These are phyloP conservation scores for Sorex fumeus DNA, from an alignment of 2,113 vertebrate genomes.

Conservation along the genomic window DNA sequence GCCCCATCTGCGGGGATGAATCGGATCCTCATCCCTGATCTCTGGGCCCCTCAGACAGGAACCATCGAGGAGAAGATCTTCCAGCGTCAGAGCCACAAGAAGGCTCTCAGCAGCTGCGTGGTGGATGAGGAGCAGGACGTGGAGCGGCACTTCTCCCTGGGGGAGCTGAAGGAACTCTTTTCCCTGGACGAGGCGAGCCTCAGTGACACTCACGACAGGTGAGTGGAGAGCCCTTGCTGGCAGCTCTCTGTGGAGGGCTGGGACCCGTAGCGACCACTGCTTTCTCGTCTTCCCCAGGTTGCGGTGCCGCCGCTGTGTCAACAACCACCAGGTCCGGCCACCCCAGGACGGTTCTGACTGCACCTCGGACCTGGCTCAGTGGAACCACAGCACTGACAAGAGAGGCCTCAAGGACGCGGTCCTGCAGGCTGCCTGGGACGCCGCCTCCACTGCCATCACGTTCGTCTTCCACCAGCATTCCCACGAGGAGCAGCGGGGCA, in stretches of 20 bases:
- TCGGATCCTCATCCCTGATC: background rate
- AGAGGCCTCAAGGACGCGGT: slow-evolving; percentile 93
- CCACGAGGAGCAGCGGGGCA: slow-evolving; percentile 94
- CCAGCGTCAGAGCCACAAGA: slow-evolving; percentile 98
- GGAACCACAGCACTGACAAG: slow-evolving; percentile 95
- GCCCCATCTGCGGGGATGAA: background rate
- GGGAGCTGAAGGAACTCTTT: slow-evolving; percentile 96
- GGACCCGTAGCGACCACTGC: slow-evolving; percentile 10
- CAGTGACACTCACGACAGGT: slow-evolving; percentile 98
- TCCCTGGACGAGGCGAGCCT: slow-evolving; percentile 91
- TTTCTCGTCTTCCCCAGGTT: slow-evolving; percentile 89
- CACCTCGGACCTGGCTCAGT: slow-evolving; percentile 96
- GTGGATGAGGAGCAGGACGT: slow-evolving; percentile 98
- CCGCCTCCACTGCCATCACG: slow-evolving; percentile 89
- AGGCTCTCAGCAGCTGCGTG: slow-evolving; percentile 98
- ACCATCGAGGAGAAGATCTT: slow-evolving; percentile 99
- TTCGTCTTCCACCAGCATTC: slow-evolving; percentile 97
- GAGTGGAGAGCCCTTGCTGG: slow-evolving; percentile 53
- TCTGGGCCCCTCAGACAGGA: slow-evolving; percentile 90
- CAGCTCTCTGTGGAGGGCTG: slow-evolving; percentile 4
- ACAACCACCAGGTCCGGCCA: slow-evolving; percentile 91
- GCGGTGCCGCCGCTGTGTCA: slow-evolving; percentile 95
- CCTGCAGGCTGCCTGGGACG: slow-evolving; percentile 95
- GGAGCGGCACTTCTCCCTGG: slow-evolving; percentile 97
- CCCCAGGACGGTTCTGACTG: slow-evolving; percentile 93